Evolutionary conservation across 2,888 invertebrate genomes (phyloP).

Genomic region (Eristalis pertinax): DNA sequence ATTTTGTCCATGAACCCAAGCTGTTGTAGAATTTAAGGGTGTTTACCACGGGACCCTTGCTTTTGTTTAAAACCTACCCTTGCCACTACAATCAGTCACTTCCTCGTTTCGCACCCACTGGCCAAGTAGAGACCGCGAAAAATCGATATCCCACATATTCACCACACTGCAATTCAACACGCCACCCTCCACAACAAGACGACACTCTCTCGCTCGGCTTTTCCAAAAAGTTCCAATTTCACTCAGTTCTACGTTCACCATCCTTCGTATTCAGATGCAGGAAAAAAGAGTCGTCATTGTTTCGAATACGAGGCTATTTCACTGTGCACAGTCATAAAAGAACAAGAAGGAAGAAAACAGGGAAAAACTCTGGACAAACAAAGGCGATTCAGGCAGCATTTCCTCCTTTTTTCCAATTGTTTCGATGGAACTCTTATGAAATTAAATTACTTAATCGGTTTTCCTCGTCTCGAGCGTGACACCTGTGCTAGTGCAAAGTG

Average conservation of each 20-base stretch:
- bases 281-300: slow-evolving; percentile 38
- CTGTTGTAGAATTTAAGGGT: too few relatives aligned
- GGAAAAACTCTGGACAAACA: slow-evolving; percentile 35
- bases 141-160: slow-evolving; percentile 55
- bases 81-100: not conserved
- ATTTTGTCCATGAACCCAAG: too few relatives aligned
- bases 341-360: slow-evolving; percentile 3
- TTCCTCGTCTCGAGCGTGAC: not conserved
- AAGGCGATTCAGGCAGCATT: slow-evolving; percentile 24
- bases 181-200: not conserved
- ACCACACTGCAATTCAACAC: slow-evolving; percentile 43
- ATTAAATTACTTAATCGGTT: slow-evolving; percentile 47
- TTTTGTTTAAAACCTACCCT: too few relatives aligned
- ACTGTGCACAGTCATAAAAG: slow-evolving; percentile 39
- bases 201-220: slow-evolving; percentile 5
- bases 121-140: not conserved
- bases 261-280: slow-evolving; percentile 38
- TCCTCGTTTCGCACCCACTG: not conserved
- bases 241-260: slow-evolving; percentile 44
- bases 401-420: slow-evolving; percentile 32
- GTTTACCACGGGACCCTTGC: too few relatives aligned
- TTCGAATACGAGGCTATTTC: slow-evolving; percentile 29
- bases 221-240: slow-evolving; percentile 60
- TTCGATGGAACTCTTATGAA: slow-evolving; percentile 41
- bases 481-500: slow-evolving; percentile 36